Conservation (phyloP, 2,113 vertebrate genomes). For the Mungos mungo region DNA sequence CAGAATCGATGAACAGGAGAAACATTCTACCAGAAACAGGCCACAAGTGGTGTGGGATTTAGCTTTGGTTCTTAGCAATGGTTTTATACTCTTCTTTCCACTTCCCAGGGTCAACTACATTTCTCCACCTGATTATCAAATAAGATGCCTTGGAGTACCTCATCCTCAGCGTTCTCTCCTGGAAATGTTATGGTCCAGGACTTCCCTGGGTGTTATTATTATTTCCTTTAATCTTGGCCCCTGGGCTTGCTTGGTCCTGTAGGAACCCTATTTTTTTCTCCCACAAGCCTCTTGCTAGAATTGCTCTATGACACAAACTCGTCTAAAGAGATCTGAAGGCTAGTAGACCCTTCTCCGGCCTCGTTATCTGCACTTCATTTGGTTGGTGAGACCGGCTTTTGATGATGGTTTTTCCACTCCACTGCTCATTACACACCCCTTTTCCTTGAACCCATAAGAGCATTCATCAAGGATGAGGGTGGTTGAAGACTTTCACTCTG, state of each 20-base stretch:
- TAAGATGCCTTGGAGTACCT: not conserved
- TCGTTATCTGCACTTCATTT: conserved; percentile 43
- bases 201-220: conserved; percentile 25
- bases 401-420: conserved; percentile 17
- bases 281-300: not conserved
- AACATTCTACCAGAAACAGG: conserved; percentile 51
- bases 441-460: not conserved
- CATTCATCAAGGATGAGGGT: not conserved
- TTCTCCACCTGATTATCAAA: conserved; percentile 52
- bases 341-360: not conserved
- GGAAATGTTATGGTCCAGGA: not conserved
- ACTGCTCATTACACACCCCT: not conserved
- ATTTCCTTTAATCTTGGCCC: conserved; percentile 56
- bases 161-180: not conserved
- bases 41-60: conserved; percentile 21
- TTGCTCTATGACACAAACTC: conserved; percentile 21
- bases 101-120: not conserved
- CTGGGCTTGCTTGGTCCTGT: not conserved
- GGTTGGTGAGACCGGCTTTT: not conserved
- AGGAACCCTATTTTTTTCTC: not conserved
- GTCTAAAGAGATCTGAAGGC: not conserved
- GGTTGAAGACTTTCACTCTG: not conserved
- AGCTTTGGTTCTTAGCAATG: conserved; percentile 42
- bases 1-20: conserved; percentile 52
- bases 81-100: not conserved